Conservation (phyloP, 2,113 vertebrate species). For the Ageneiosus marmoratus region DNA sequence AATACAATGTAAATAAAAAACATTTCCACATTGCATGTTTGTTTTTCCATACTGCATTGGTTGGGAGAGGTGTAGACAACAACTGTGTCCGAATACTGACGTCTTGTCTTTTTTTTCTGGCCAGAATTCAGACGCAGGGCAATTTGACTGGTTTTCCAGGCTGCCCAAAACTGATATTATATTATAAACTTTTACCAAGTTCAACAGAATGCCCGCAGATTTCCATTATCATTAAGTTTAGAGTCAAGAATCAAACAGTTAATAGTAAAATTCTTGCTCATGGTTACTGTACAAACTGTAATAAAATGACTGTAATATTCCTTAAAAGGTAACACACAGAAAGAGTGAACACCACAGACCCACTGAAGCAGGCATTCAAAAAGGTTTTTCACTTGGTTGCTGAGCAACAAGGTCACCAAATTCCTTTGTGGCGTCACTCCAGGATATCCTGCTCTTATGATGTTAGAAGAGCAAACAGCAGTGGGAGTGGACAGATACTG, state of each 20-base stretch:
- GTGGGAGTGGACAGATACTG: conserved; percentile 36
- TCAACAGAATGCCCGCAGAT: background rate
- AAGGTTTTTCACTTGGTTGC: conserved; percentile 57
- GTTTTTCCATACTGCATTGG: background rate
- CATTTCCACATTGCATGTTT: background rate
- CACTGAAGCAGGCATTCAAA: background rate
- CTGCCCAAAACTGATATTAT: too few relatives aligned
- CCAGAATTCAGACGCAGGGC: background rate
- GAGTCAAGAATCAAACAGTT: background rate
- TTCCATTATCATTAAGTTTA: background rate
- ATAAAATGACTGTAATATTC: background rate
- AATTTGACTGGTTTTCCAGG: background rate
- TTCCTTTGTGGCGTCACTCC: conserved; percentile 67
- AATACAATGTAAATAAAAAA: background rate
- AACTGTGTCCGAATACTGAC: too few relatives aligned
- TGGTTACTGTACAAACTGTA: too few relatives aligned
- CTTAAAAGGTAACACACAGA: background rate
- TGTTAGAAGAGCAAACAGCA: conserved; percentile 59
- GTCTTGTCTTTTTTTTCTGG: background rate
- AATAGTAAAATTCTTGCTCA: background rate
- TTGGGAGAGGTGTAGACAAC: too few relatives aligned
- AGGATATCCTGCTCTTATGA: conserved; percentile 78
- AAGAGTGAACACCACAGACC: background rate
- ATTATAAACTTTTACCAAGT: background rate
- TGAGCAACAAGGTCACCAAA: conserved; percentile 61